Conservation (phyloP, 2,113 vertebrate species). For the Agelaius phoeniceus region DNA sequence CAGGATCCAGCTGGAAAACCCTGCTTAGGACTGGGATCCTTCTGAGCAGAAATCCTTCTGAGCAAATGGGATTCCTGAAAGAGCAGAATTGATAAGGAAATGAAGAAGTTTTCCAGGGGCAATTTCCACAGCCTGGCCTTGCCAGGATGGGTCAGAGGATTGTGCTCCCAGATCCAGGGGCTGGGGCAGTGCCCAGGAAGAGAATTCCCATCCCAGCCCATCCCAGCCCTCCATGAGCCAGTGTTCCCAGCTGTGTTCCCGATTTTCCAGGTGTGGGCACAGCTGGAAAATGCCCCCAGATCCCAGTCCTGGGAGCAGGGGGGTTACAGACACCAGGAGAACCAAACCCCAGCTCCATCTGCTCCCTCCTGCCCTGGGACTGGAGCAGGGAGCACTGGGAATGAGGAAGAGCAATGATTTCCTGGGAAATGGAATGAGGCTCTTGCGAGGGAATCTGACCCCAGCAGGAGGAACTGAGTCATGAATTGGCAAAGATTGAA, state of each 20-base stretch:
- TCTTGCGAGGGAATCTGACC: background rate
- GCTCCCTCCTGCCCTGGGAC: background rate
- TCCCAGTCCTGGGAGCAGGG: no score
- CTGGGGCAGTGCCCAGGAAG: background rate
- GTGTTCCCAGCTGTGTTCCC: background rate
- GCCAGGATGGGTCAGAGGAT: background rate
- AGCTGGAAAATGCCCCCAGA: background rate
- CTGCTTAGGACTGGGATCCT: background rate
- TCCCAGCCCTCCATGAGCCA: background rate
- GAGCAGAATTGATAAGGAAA: background rate
- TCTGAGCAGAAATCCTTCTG: no score
- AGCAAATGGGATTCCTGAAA: background rate
- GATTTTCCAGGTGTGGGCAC: background rate
- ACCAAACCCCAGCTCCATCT: background rate
- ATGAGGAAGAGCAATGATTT: background rate
- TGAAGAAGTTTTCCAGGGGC: background rate
- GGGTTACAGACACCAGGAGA: accelerated
- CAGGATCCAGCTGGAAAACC: background rate
- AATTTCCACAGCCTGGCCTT: background rate
- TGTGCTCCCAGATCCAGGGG: background rate
- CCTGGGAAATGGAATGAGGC: background rate
- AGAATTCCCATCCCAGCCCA: background rate
- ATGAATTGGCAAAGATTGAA: background rate
- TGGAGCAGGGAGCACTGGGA: background rate
- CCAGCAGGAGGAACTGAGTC: background rate